Base-by-base conservation (phyloP, 2,113 vertebrate species). In the Puffinus mauretanicus region DNA sequence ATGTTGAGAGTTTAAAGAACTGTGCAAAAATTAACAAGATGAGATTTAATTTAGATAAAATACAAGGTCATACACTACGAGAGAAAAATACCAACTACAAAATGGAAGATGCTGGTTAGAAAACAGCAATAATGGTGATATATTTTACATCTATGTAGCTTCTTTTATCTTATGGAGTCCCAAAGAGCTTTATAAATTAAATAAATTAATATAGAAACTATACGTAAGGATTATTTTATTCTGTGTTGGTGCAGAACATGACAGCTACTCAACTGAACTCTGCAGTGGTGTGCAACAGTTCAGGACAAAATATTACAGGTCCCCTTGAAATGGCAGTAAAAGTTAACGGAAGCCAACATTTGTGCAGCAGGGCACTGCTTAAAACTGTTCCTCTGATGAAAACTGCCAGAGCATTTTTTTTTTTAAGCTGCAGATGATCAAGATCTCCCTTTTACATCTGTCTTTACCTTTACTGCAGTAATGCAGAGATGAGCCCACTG, bases 1-100 rank as follows among this genome's bases (percentile, higher is more conserved):
- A 94, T 96, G 94, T 90, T 93, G 95, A 97, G 95, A 97, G 88
- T 98, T 98, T 97, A 97, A 95, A 97, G 96, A 97, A 98, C 96
- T 96, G 85, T 95, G 95, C 61, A 96, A 97, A 97, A 97, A 98
- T 97, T 96, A 98, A 97, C 97, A 96, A 96, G 96, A 96, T 93
- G 97, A 97, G 96, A 97, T 97, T 97, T 97, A 97, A 97, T 97
- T 97, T 97, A 96, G 97, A 98, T 97, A 97, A 97, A 97, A 97
- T 93, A 96, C 96, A 98, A 97, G 96, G 96, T 97, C 96, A 90
- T 97, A 97, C 92, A 93, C 94, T 93, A 92, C 73, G 61, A 64
- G 94, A 89, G 86, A 82, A 94, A 97, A 97, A 96, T 91, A 84
- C 86, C 49, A 88, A 81, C 78, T 97, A 84, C 76, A 84, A 95